These are phyloP conservation scores for Perccottus glenii DNA, from an alignment of 2,113 vertebrate species.

Conservation along the genomic window DNA sequence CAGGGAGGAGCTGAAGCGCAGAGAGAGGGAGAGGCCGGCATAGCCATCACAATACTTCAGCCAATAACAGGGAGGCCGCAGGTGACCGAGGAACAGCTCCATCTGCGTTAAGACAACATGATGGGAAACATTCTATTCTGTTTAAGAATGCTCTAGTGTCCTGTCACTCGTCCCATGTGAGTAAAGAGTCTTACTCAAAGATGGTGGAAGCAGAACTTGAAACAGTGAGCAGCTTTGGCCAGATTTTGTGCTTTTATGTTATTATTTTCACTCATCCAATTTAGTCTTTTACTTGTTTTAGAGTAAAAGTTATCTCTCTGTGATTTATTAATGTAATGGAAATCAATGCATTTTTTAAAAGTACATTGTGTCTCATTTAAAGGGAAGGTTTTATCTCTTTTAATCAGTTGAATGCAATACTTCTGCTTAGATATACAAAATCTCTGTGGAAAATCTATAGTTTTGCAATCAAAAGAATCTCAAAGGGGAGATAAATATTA, in stretches of 20 bases:
- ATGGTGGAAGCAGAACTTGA: slow-evolving; percentile 74
- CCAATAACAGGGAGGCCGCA: slow-evolving; percentile 48
- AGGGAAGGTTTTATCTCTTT: slow-evolving; percentile 62
- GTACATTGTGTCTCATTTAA: neutral
- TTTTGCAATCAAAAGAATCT: slow-evolving; percentile 77
- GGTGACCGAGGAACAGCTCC: slow-evolving; percentile 59
- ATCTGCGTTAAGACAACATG: slow-evolving; percentile 66
- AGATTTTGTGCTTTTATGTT: slow-evolving; percentile 72
- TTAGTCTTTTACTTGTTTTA: slow-evolving; percentile 84
- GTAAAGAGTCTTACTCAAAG: slow-evolving; percentile 66
- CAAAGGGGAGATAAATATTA: slow-evolving; percentile 68
- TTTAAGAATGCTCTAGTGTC: slow-evolving; percentile 73
- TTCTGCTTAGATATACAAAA: slow-evolving; percentile 72
- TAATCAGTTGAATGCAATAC: slow-evolving; percentile 81
- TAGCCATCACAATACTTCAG: slow-evolving; percentile 66
- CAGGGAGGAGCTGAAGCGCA: slow-evolving; percentile 93
- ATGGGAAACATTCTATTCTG: slow-evolving; percentile 69
- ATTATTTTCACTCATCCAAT: slow-evolving; percentile 62
- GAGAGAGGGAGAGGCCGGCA: slow-evolving; percentile 81
- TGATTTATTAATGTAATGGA: slow-evolving; percentile 61
- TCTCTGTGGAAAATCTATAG: slow-evolving; percentile 71
- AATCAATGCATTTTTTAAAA: slow-evolving; percentile 66
- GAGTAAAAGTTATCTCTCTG: slow-evolving; percentile 80
- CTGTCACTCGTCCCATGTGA: slow-evolving; percentile 66
- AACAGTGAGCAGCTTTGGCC: slow-evolving; percentile 84